These are phyloP conservation scores for Arctia plantaginis DNA, from an alignment of 2,888 invertebrate species.

Conservation along the genomic window DNA sequence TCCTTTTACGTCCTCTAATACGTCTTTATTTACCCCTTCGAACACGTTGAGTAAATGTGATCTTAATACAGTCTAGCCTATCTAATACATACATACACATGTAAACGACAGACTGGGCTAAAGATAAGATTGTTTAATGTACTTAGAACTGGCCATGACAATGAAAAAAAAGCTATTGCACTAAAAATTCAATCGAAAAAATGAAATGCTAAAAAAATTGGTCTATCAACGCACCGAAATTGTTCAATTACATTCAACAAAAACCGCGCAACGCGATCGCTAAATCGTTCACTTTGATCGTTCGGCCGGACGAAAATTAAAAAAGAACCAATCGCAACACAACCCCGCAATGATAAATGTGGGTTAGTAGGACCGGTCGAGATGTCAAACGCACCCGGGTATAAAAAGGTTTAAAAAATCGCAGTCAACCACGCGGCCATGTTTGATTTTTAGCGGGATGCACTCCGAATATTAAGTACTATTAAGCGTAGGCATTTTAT, in stretches of 20 bases:
- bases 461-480: background rate
- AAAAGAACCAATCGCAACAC: slow-evolving; percentile 42
- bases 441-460: slow-evolving; percentile 13
- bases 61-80: too few relatives aligned
- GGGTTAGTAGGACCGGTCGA: slow-evolving; percentile 57
- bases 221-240: slow-evolving; percentile 37
- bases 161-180: background rate
- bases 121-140: background rate
- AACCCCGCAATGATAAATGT: slow-evolving; percentile 61
- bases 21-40: background rate
- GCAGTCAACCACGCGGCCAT: slow-evolving; percentile 19
- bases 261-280: slow-evolving; percentile 34
- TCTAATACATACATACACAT: too few relatives aligned
- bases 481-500: background rate
- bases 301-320: slow-evolving; percentile 31
- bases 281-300: slow-evolving; percentile 44
- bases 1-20: too few relatives aligned
- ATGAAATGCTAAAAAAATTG: slow-evolving; percentile 23
- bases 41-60: too few relatives aligned
- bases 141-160: background rate
- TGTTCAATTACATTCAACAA: slow-evolving; percentile 46
- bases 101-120: too few relatives aligned
- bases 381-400: slow-evolving; percentile 62
- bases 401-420: slow-evolving; percentile 53
- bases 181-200: slow-evolving; percentile 14